Percentiles rank a stretch among this genome's conserved stretches.
Evolutionary conservation across 2,797 vertebrate genomes (phyloP).

Genomic region (Carduelis carduelis): DNA sequence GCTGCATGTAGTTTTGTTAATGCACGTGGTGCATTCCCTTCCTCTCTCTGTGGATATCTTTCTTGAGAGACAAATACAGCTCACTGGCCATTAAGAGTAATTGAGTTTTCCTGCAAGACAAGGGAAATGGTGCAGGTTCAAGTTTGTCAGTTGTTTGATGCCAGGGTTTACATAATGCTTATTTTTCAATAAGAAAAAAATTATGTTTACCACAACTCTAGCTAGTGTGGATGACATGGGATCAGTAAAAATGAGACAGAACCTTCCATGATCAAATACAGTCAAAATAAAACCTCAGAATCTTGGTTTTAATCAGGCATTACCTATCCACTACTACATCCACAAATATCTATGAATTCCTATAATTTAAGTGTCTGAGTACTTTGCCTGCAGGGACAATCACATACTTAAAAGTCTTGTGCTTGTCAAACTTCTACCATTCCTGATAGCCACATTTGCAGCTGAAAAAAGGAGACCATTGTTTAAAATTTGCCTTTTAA

Average conservation of each 20-base stretch:
- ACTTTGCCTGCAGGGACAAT: background rate
- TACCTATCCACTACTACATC: background rate
- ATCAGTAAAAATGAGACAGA: background rate
- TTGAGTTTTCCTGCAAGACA: background rate
- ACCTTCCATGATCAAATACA: background rate
- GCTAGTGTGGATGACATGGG: rapidly evolving
- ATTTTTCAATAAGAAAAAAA: background rate
- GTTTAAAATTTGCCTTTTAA: background rate
- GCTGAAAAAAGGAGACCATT: background rate
- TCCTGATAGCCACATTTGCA: background rate
- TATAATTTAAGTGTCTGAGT: conserved; percentile 19
- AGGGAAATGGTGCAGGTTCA: background rate
- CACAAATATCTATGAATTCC: background rate
- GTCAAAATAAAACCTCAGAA: background rate
- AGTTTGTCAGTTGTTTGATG: background rate
- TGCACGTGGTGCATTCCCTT: rapidly evolving
- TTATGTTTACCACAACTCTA: background rate
- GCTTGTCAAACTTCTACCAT: background rate
- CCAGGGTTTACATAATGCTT: background rate
- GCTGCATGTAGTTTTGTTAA: background rate
- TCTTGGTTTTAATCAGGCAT: background rate
- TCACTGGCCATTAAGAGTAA: background rate
- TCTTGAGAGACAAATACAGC: background rate
- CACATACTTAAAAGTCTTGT: background rate
- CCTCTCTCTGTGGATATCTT: background rate